Percentiles rank a stretch among this genome's conserved stretches.
Evolutionary conservation across 64 coral and sea anemone genomes (phyloP).

Genomic region (Porites lutea): DNA sequence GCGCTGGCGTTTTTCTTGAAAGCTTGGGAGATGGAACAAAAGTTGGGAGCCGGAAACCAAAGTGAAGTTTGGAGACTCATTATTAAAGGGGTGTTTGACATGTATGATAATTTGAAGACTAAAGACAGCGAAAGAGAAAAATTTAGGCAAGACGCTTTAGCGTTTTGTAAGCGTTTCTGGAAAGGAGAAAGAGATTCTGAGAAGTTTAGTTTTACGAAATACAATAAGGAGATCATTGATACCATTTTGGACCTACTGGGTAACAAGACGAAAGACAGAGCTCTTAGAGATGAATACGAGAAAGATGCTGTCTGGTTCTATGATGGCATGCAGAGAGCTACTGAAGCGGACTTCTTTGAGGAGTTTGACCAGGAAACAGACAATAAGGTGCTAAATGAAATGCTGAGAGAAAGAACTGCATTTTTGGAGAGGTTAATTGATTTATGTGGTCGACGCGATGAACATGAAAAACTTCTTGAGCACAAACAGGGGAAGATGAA

Average conservation of each 20-base stretch:
- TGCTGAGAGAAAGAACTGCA: neutral
- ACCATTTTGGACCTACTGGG: neutral
- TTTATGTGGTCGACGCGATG: neutral
- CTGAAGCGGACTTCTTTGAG: neutral
- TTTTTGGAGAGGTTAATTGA: neutral
- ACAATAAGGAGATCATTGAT: slow-evolving; percentile 8
- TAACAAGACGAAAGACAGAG: neutral
- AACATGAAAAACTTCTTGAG: neutral
- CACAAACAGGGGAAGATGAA: neutral
- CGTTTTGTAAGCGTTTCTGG: slow-evolving; percentile 11
- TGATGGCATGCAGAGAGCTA: neutral
- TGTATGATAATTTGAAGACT: neutral
- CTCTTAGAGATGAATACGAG: neutral
- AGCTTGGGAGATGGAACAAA: slow-evolving; percentile 45
- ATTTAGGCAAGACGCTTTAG: neutral
- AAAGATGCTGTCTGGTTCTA: neutral
- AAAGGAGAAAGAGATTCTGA: neutral
- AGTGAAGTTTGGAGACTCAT: slow-evolving; percentile 15
- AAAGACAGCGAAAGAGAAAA: neutral
- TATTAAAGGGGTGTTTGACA: neutral
- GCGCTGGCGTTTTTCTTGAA: slow-evolving; percentile 32
- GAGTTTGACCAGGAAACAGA: neutral
- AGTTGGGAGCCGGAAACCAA: neutral
- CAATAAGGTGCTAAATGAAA: neutral
- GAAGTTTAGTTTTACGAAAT: neutral